These are phyloP conservation scores for Herpetotheres cachinnans DNA, from an alignment of 2,113 vertebrate genomes.

Conservation along the genomic window DNA sequence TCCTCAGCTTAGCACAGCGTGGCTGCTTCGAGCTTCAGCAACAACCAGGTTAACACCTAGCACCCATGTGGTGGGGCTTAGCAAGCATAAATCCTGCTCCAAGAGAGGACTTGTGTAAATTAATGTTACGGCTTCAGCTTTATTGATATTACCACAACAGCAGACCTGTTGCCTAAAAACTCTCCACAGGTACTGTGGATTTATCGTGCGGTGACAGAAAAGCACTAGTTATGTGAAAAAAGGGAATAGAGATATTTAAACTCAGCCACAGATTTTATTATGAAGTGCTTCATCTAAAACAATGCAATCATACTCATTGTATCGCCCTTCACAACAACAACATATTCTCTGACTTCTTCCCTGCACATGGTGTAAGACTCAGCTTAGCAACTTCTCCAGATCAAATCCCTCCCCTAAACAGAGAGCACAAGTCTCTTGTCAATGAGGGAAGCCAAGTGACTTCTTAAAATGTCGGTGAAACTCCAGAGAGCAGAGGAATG, in stretches of 20 bases:
- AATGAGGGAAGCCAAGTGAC: neutral
- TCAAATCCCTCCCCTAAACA: neutral
- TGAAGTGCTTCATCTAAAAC: neutral
- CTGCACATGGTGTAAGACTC: neutral
- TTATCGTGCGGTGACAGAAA: neutral
- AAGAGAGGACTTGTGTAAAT: neutral
- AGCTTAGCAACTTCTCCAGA: neutral
- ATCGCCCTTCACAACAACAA: neutral
- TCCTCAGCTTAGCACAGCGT: neutral
- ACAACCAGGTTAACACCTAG: neutral
- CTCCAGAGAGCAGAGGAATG: neutral
- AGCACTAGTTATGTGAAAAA: neutral
- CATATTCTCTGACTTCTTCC: neutral
- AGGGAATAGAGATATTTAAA: neutral
- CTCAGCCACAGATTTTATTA: neutral
- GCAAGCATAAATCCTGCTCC: neutral
- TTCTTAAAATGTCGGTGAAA: neutral
- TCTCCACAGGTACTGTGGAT: neutral
- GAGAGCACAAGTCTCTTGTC: neutral
- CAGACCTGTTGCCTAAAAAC: neutral
- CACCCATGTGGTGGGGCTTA: neutral
- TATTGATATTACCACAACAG: neutral
- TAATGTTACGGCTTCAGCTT: neutral
- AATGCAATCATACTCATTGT: accelerated
- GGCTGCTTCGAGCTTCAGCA: neutral